Conservation (phyloP, 2,113 vertebrate species). For the Protomyctophum bolini region DNA sequence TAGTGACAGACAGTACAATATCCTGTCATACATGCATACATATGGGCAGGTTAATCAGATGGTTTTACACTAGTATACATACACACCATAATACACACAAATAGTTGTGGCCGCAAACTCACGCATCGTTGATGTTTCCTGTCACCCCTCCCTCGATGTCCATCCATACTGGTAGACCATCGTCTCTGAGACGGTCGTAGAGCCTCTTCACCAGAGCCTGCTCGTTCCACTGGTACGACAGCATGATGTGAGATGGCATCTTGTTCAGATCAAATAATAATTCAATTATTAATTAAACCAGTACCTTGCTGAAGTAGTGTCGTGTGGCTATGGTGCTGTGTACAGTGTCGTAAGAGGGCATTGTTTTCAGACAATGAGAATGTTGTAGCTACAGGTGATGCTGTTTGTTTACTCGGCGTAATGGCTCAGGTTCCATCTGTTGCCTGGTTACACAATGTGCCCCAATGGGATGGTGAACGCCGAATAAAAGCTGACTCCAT, state of each 20-base stretch:
- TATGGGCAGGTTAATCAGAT: too few species aligned
- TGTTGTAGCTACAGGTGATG: neutral
- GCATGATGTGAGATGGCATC: slow-evolving; percentile 58
- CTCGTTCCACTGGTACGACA: slow-evolving; percentile 66
- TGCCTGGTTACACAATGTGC: slow-evolving; percentile 34
- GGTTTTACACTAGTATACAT: too few species aligned
- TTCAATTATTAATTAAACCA: neutral
- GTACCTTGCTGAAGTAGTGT: neutral
- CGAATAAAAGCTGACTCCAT: neutral
- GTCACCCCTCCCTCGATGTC: slow-evolving; percentile 64
- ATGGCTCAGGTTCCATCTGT: slow-evolving; percentile 50
- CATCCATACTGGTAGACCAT: slow-evolving; percentile 65
- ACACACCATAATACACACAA: too few species aligned
- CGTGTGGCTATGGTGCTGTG: neutral
- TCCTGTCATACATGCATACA: too few species aligned
- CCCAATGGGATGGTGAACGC: slow-evolving; percentile 13
- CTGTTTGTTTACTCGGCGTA: slow-evolving; percentile 33
- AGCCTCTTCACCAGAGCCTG: slow-evolving; percentile 60
- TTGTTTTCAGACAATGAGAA: neutral
- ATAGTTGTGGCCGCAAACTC: slow-evolving; percentile 18
- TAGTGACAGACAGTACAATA: too few species aligned
- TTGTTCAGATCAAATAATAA: neutral
- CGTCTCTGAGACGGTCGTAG: slow-evolving; percentile 42
- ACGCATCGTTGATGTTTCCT: slow-evolving; percentile 62
- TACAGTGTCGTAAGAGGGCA: neutral